Conservation (phyloP, 2,113 vertebrate species). For the Erinaceus europaeus region DNA sequence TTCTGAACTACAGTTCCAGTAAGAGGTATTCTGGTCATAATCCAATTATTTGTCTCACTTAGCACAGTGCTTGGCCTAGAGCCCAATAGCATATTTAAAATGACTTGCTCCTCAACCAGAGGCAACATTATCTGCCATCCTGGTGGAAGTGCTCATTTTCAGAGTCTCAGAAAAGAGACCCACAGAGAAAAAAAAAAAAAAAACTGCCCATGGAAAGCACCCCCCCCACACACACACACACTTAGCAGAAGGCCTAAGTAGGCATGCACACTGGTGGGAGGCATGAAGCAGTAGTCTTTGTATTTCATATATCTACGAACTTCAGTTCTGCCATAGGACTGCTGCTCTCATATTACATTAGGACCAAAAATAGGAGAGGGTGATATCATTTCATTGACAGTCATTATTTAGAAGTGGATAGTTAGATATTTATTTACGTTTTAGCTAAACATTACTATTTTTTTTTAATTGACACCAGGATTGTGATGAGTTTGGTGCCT, state of each 20-base stretch:
- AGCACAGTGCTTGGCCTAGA: conserved; percentile 46
- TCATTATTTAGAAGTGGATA: no score
- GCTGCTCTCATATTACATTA: neutral
- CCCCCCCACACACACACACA: no score
- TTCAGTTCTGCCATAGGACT: no score
- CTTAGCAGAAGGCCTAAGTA: neutral
- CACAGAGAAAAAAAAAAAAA: neutral
- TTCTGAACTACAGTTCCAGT: conserved; percentile 55
- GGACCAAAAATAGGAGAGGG: no score
- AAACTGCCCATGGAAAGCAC: neutral
- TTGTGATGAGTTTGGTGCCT: no score
- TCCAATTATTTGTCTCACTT: conserved; percentile 65
- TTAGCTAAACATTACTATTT: no score
- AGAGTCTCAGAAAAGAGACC: neutral
- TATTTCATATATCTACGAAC: no score
- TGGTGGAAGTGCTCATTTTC: neutral
- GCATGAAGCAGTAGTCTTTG: neutral
- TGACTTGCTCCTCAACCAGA: conserved; percentile 50
- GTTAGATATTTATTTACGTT: no score
- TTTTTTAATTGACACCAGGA: no score
- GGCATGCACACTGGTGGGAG: neutral
- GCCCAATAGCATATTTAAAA: conserved; percentile 42
- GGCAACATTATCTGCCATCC: neutral
- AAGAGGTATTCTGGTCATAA: conserved; percentile 64
- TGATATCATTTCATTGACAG: no score